Conservation (phyloP, 2,797 vertebrate genomes). For the Anabas testudineus region DNA sequence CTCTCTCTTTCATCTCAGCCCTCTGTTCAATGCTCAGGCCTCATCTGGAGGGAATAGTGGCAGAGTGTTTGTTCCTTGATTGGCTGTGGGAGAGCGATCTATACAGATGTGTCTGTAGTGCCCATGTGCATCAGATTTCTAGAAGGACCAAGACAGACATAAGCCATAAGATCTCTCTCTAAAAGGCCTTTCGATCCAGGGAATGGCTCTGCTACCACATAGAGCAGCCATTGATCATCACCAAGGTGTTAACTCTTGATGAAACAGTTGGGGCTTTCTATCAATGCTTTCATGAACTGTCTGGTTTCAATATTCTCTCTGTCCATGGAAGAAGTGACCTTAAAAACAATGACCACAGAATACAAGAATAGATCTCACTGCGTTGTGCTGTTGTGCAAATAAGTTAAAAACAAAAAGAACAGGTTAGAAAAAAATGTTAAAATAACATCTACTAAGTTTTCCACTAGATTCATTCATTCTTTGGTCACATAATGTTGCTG, state of each 20-base stretch:
- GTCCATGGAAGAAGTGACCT: neutral
- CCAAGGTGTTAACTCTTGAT: conserved; percentile 58
- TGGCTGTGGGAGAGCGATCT: conserved; percentile 76
- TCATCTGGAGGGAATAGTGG: conserved; percentile 80
- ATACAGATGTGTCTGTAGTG: conserved; percentile 78
- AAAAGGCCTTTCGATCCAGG: conserved; percentile 67
- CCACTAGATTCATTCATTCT: neutral
- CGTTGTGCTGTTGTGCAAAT: neutral
- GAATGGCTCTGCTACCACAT: conserved; percentile 53
- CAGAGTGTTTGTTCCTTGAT: conserved; percentile 81
- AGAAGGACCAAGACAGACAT: conserved; percentile 59
- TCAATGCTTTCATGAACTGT: conserved; percentile 44
- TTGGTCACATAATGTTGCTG: too few species aligned
- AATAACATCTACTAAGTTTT: neutral
- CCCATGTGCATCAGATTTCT: conserved; percentile 75
- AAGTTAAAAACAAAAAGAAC: conserved; percentile 2
- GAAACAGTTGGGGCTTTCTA: conserved; percentile 46
- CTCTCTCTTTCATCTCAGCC: conserved; percentile 69
- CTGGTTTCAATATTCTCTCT: conserved; percentile 24
- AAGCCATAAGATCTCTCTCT: conserved; percentile 74
- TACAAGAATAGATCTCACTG: neutral
- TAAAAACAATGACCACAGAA: conserved; percentile 2
- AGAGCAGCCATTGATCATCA: conserved; percentile 65
- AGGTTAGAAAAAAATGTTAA: neutral
- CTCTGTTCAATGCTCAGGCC: conserved; percentile 66